Conservation (phyloP, 2,888 invertebrate genomes). For the Agrilus mali region DNA sequence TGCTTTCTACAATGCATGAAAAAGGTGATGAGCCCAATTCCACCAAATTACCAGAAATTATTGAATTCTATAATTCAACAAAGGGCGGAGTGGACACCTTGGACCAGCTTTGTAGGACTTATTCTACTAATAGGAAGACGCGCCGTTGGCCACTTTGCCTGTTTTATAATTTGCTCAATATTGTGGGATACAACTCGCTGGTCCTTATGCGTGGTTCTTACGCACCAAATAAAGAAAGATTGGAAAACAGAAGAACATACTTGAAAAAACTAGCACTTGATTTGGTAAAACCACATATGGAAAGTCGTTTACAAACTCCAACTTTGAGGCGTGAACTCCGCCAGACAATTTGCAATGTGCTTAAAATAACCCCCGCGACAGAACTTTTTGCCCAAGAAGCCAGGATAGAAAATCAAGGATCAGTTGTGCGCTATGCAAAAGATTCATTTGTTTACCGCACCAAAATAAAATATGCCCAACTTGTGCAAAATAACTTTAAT, state of each 20-base stretch:
- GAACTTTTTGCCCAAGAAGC: not conserved
- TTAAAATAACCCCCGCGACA: too few relatives aligned
- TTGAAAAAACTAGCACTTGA: constrained; percentile 5
- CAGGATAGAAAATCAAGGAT: constrained; percentile 1
- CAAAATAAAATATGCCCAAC: not conserved
- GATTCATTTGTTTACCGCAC: not conserved
- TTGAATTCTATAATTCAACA: constrained; percentile 4
- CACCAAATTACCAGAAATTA: constrained; percentile 5
- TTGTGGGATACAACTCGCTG: constrained; percentile 6
- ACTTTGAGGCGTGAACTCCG: constrained; percentile 4
- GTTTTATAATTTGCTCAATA: constrained; percentile 5
- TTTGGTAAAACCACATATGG: constrained; percentile 4
- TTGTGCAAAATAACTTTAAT: too few relatives aligned
- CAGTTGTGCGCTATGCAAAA: constrained; percentile 1
- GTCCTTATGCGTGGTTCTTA: constrained; percentile 5
- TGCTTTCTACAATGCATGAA: constrained; percentile 7
- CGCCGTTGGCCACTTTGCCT: constrained; percentile 4
- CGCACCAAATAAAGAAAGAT: constrained; percentile 6
- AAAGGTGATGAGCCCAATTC: constrained; percentile 6
- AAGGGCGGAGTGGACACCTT: constrained; percentile 5
- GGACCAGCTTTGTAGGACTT: not conserved
- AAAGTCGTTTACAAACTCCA: constrained; percentile 3
- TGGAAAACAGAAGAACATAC: constrained; percentile 1
- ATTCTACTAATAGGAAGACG: constrained; percentile 3
- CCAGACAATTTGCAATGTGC: too few relatives aligned